phyloP scores from a whole-genome alignment of 2,113 vertebrate species.

The Ammodytes dubius region DNA sequence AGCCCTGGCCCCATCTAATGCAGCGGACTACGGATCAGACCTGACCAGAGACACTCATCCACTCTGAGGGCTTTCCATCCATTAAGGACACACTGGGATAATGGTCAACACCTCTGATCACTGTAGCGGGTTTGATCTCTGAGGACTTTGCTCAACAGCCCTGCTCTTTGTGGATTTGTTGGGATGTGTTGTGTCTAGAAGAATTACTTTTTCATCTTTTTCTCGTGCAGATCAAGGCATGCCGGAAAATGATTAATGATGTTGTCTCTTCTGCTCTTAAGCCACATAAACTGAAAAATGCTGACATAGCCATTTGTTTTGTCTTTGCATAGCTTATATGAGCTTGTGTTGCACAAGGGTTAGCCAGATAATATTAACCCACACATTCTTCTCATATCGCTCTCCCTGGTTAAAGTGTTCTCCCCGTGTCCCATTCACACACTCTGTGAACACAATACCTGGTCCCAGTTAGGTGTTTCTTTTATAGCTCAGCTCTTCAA shows the following conservation, averaged over 20 bases:
- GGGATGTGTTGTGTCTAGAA: neutral
- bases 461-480: slow-evolving; percentile 73
- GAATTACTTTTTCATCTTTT: slow-evolving; percentile 8
- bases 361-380: slow-evolving; percentile 56
- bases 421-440: slow-evolving; percentile 33
- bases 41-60: slow-evolving; percentile 68
- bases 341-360: slow-evolving; percentile 58
- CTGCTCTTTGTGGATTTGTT: slow-evolving; percentile 4
- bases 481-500: slow-evolving; percentile 65
- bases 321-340: slow-evolving; percentile 47
- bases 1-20: slow-evolving; percentile 76
- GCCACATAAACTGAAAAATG: slow-evolving; percentile 49
- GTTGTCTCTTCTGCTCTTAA: slow-evolving; percentile 44
- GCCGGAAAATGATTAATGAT: slow-evolving; percentile 55
- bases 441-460: slow-evolving; percentile 66
- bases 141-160: slow-evolving; percentile 6
- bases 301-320: slow-evolving; percentile 62
- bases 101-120: slow-evolving; percentile 60
- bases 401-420: slow-evolving; percentile 48
- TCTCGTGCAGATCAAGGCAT: slow-evolving; percentile 37
- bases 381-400: slow-evolving; percentile 40
- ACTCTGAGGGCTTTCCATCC: slow-evolving; percentile 66
- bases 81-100: slow-evolving; percentile 64
- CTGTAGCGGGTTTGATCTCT: slow-evolving; percentile 22
- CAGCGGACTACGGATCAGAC: slow-evolving; percentile 58